A percentile compares a stretch with the other conserved stretches of the same genome.
Evolutionary conservation across 2,797 vertebrate species (phyloP).

Genomic region (Sebastes hubbsi): DNA sequence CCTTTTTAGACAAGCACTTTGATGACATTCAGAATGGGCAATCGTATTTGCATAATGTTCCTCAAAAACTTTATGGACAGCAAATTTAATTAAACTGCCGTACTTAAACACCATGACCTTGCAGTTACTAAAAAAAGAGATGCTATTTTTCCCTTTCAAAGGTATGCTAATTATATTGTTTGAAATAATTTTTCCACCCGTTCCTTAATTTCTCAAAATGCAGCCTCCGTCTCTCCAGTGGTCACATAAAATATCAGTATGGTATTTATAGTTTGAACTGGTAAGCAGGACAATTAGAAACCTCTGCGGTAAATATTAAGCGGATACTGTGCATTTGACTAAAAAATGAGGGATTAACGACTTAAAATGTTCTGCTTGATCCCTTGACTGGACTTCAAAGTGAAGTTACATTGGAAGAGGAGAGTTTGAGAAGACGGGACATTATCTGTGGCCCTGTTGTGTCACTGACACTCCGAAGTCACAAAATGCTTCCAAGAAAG

Average conservation of each 20-base stretch:
- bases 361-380: slow-evolving; percentile 73
- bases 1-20: slow-evolving; percentile 66
- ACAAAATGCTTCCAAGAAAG: slow-evolving; percentile 52
- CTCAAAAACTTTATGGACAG: slow-evolving; percentile 75
- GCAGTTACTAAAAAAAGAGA: slow-evolving; percentile 33
- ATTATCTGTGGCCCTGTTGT: slow-evolving; percentile 56
- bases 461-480: slow-evolving; percentile 41
- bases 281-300: slow-evolving; percentile 74
- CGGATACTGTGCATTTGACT: slow-evolving; percentile 63
- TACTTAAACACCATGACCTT: slow-evolving; percentile 69
- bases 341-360: slow-evolving; percentile 73
- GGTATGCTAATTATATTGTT: slow-evolving; percentile 68
- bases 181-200: slow-evolving; percentile 52
- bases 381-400: slow-evolving; percentile 82
- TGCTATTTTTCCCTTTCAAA: slow-evolving; percentile 55
- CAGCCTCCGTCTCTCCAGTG: slow-evolving; percentile 42
- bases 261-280: slow-evolving; percentile 55
- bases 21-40: slow-evolving; percentile 70
- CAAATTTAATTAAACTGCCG: slow-evolving; percentile 81
- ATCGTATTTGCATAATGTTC: slow-evolving; percentile 78
- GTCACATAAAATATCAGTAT: slow-evolving; percentile 40
- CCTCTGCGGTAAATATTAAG: slow-evolving; percentile 75
- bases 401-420: slow-evolving; percentile 37
- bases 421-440: slow-evolving; percentile 26
- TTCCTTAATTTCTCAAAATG: slow-evolving; percentile 22